A percentile compares a stretch with the other conserved stretches of the same genome.
Evolutionary conservation across 2,888 invertebrate genomes (phyloP).

Genomic region (Volucella bombylans): DNA sequence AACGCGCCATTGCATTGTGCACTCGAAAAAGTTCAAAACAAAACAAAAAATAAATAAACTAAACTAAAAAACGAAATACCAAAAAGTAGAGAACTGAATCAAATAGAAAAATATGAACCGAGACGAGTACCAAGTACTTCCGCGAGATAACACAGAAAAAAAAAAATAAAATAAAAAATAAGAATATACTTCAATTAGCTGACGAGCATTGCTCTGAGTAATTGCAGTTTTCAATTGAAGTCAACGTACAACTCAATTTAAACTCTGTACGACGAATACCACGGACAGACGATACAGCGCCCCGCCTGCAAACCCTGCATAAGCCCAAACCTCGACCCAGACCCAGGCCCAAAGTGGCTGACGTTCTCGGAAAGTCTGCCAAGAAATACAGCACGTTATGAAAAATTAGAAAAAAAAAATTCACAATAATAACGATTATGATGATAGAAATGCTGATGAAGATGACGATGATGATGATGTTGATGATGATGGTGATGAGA

Average conservation of each 20-base stretch:
- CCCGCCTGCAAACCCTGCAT: background rate
- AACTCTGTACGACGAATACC: background rate
- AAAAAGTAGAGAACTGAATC: background rate
- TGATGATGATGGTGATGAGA: background rate
- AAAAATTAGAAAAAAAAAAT: background rate
- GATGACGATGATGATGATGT: conserved; percentile 22
- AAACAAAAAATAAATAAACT: background rate
- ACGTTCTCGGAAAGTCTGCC: conserved; percentile 28
- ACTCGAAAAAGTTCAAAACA: background rate
- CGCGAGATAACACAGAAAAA: conserved; percentile 51
- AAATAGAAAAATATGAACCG: background rate
- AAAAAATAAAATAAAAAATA: conserved; percentile 12
- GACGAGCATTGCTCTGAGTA: conserved; percentile 56
- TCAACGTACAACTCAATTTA: conserved; percentile 44
- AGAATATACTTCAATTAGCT: conserved; percentile 56
- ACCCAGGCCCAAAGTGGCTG: background rate
- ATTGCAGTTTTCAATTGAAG: conserved; percentile 57
- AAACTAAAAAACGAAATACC: conserved; percentile 4
- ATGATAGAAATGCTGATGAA: background rate
- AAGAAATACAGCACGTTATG: background rate
- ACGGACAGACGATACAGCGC: background rate
- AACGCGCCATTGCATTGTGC: no score
- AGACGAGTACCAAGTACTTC: conserved; percentile 36
- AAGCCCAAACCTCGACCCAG: background rate
- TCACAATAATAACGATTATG: conserved; percentile 42